Evolutionary conservation across 2,888 invertebrate species (phyloP).

Genomic region (Macrosoma leucophasiata): DNA sequence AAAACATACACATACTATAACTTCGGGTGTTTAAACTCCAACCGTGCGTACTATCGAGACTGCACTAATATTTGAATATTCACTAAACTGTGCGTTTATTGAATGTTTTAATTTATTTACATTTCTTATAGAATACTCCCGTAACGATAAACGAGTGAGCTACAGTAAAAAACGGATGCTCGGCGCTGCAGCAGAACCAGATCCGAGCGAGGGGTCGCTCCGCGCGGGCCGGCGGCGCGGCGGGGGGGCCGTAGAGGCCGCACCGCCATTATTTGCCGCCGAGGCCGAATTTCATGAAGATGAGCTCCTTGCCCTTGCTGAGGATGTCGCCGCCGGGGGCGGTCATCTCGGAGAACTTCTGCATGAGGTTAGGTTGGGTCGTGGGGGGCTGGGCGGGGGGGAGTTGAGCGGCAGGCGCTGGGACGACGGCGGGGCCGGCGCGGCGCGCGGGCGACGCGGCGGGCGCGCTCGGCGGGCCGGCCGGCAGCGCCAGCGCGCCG

Average conservation of each 20-base stretch:
- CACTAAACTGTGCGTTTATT: conserved; percentile 75
- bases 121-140: conserved; percentile 43
- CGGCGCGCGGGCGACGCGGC: conserved; percentile 59
- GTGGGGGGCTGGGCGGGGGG: conserved; percentile 52
- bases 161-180: conserved; percentile 48
- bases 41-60: conserved; percentile 62
- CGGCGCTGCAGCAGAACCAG: conserved; percentile 29
- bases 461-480: conserved; percentile 38
- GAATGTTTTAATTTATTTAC: conserved; percentile 64
- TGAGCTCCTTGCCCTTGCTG: conserved; percentile 94
- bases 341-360: conserved; percentile 92
- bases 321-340: conserved; percentile 92
- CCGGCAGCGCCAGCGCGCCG: conserved; percentile 30
- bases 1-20: conserved; percentile 58
- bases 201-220: conserved; percentile 24
- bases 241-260: conserved; percentile 40
- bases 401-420: conserved; percentile 65
- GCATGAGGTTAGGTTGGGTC: conserved; percentile 85
- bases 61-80: conserved; percentile 68
- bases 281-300: conserved; percentile 95
- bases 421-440: conserved; percentile 56
- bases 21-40: conserved; percentile 51
- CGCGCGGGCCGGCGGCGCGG: conserved; percentile 22
- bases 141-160: conserved; percentile 43
- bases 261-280: conserved; percentile 81